Evolutionary conservation across 2,113 vertebrate genomes (phyloP).

Genomic region (Ovibos moschatus): DNA sequence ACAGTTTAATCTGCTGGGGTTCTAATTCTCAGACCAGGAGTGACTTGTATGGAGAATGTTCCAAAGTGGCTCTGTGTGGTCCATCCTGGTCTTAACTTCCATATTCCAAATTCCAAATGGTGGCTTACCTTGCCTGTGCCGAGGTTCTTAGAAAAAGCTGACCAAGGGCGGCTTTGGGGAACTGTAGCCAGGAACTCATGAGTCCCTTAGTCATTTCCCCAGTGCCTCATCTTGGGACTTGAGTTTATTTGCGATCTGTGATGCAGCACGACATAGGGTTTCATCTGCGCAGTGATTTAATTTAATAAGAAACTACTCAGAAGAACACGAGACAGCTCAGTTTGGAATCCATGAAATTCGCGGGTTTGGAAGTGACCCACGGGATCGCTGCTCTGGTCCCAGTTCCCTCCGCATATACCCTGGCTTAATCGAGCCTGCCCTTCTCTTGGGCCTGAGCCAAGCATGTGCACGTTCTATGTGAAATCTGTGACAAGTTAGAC

Average conservation of each 20-base stretch:
- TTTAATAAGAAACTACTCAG: not conserved
- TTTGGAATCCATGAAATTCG: accelerated
- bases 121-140: not conserved
- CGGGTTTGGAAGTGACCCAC: accelerated
- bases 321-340: not conserved
- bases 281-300: not conserved
- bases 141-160: not conserved
- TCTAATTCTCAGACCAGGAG: not conserved
- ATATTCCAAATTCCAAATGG: not conserved
- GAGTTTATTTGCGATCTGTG: not conserved
- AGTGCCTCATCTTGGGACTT: accelerated
- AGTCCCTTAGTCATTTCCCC: not conserved
- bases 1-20: not conserved
- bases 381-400: not conserved
- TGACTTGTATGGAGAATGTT: not conserved
- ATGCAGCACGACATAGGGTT: not conserved
- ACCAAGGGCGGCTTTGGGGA: not conserved
- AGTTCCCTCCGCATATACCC: too few species aligned
- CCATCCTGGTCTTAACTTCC: too few species aligned
- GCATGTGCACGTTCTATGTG: accelerated
- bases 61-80: accelerated
- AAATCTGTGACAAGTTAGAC: accelerated
- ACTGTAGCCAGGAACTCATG: not conserved
- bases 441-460: not conserved
- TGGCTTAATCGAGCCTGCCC: accelerated